These are phyloP conservation scores for Craterocephalus amniculus DNA, from an alignment of 2,797 vertebrate species.

Conservation along the genomic window DNA sequence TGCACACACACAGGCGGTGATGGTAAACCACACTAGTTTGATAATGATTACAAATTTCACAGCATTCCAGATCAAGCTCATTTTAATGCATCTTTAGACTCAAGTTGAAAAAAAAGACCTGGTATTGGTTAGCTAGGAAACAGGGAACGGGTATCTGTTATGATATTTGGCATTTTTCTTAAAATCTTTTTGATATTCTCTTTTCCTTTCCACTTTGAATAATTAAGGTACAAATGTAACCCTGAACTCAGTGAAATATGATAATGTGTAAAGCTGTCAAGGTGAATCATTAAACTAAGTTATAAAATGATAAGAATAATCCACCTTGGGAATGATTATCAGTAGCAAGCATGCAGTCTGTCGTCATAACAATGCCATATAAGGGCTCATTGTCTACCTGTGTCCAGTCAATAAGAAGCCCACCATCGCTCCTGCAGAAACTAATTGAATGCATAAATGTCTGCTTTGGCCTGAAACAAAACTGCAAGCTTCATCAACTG, in stretches of 20 bases:
- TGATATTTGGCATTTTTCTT: neutral
- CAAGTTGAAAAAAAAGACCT: neutral
- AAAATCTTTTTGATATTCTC: neutral
- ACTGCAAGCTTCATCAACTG: no score
- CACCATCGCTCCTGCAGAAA: neutral
- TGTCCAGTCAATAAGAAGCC: neutral
- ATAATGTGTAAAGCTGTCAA: neutral
- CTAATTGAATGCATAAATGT: no score
- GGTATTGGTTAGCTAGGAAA: neutral
- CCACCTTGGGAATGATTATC: neutral
- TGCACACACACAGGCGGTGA: neutral
- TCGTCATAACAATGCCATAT: neutral
- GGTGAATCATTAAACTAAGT: neutral
- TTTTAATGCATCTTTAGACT: neutral
- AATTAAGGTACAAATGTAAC: neutral
- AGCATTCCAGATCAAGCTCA: neutral
- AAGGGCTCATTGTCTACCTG: neutral
- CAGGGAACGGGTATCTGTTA: neutral
- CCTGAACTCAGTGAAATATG: neutral
- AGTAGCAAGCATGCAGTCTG: neutral
- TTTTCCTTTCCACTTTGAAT: neutral
- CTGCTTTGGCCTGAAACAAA: no score
- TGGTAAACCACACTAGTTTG: neutral
- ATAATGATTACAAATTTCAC: neutral
- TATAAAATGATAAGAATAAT: neutral